Conservation (phyloP, 2,888 invertebrate genomes). For the Cataglyphis livida region DNA sequence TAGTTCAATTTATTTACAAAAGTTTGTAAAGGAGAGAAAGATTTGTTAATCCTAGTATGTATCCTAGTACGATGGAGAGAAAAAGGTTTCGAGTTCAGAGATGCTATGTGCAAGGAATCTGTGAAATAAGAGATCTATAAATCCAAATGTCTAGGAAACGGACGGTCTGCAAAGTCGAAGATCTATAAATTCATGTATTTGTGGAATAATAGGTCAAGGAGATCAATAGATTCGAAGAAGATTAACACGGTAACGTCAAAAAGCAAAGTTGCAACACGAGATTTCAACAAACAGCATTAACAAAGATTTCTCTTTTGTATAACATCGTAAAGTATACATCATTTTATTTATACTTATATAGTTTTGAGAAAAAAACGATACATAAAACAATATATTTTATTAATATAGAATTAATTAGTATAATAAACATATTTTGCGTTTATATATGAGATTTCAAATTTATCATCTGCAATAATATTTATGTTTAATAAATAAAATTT, state of each 20-base stretch:
- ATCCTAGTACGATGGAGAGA: not conserved
- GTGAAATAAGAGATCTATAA: slow-evolving; percentile 28
- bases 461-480: not conserved
- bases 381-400: not conserved
- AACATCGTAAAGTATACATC: slow-evolving; percentile 1
- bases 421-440: not conserved
- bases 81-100: slow-evolving; percentile 8
- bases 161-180: not conserved
- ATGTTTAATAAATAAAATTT: not conserved
- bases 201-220: slow-evolving; percentile 17
- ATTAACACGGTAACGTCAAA: slow-evolving; percentile 1
- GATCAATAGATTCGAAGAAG: not conserved
- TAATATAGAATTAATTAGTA: not conserved
- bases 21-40: not conserved
- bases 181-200: slow-evolving; percentile 35
- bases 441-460: not conserved
- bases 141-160: slow-evolving; percentile 17
- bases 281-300: not conserved
- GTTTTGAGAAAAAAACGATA: not conserved
- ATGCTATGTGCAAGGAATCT: slow-evolving; percentile 5
- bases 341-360: slow-evolving; percentile 1
- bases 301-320: not conserved
- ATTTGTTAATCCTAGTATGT: not conserved
- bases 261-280: not conserved
- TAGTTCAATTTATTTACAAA: not conserved